Evolutionary conservation across 2,113 vertebrate species (phyloP), one percentile per base, ranked within the genome.

Genomic region (Caranx ignobilis): DNA sequence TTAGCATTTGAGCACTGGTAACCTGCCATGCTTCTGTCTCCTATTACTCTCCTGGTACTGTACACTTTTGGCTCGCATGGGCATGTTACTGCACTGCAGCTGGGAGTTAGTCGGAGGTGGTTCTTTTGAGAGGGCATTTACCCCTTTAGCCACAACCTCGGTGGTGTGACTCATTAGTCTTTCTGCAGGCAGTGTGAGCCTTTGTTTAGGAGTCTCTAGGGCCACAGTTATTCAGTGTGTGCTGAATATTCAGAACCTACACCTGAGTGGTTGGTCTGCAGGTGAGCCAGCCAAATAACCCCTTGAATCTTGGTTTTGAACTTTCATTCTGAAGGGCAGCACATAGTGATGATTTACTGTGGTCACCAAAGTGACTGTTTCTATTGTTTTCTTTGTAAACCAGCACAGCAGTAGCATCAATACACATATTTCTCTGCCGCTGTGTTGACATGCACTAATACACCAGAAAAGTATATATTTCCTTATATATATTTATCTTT

Each of bases 121-220:
- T 60, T 74, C 72, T 60, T 73, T 61, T 32, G 32, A 47, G 50
- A 73, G 63, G 81, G 9, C 77, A 26, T 80, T 76, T 67, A 50
- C 76, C 34, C 32, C 66, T 71, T 61, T 77, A 43, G 59, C 45
- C 54, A 34, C 61, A 43, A 16, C 41, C 37, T 61, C 1, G 66
- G n/a, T 1, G 39, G 13, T 65, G 11, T 18, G 47, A 66, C 71
- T 79, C 61, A 61, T 73, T 85, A 59, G 48, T 56, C 59, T 1
- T 48, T 31, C 21, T 71, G 19, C 32, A 37, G 37, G 47, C 16
- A 34, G 37, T 45, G 41, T 2, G 43, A 65, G 41, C 56, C 68
- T 67, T 80, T 71, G 59, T 79, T 71, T 55, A 75, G 43, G 16
- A 7, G 26, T 71, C 65, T 71, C 59, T 9, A 54, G 65, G 59